A percentile compares a stretch with the other conserved stretches of the same genome.
Conservation (phyloP, 1,140 invertebrate species). For the Notospermus geniculatus region DNA sequence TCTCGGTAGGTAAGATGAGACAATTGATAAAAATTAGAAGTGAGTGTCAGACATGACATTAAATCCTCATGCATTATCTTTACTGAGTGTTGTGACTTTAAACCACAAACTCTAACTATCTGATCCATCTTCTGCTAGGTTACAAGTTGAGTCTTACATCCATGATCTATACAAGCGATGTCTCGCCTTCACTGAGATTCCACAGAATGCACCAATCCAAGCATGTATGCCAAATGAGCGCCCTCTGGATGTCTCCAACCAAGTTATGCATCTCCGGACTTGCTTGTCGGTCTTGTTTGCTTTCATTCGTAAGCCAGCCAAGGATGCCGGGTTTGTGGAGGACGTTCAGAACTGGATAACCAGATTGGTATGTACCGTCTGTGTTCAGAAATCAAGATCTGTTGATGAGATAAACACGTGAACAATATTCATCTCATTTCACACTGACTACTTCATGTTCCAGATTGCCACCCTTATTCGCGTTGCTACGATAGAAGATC, state of each 20-base stretch:
- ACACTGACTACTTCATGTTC: too few species aligned
- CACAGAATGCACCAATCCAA: constrained; percentile 61
- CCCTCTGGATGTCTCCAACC: neutral
- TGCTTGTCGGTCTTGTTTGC: constrained; percentile 68
- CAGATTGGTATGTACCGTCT: constrained; percentile 58
- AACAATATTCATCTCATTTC: too few species aligned
- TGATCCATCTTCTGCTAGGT: too few species aligned
- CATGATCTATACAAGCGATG: constrained; percentile 52
- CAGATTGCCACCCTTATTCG: constrained; percentile 64
- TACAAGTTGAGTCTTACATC: constrained; percentile 59
- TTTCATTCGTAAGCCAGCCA: constrained; percentile 66
- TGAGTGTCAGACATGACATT: too few species aligned
- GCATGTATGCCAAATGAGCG: constrained; percentile 28
- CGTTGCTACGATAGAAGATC: constrained; percentile 73
- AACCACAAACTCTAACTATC: too few species aligned
- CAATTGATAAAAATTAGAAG: too few species aligned
- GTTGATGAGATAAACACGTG: too few species aligned
- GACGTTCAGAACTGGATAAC: constrained; percentile 69
- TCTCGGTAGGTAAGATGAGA: too few species aligned
- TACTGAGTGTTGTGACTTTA: too few species aligned
- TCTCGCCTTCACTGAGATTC: constrained; percentile 56
- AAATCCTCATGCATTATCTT: too few species aligned
- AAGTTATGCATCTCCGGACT: constrained; percentile 23
- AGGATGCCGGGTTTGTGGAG: constrained; percentile 64
- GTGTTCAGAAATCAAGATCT: neutral